Evolutionary conservation across 1,140 invertebrate genomes (phyloP), one percentile per base, ranked within the genome.

Genomic region (Heliconius hermathena): DNA sequence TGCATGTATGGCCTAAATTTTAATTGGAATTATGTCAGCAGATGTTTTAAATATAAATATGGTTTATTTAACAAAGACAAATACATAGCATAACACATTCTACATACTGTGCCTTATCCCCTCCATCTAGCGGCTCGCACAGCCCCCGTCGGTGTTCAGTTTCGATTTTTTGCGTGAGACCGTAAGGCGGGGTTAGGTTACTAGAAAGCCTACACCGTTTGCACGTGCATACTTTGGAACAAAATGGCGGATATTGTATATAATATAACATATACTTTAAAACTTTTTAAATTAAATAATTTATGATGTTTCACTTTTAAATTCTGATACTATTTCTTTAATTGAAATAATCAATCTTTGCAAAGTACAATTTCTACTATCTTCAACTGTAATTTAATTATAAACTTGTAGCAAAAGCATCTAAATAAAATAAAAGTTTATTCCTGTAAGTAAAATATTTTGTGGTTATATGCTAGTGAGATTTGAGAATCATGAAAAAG

Each of bases 171-270:
- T 91, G 88, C 87, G 89, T 85, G 87, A 87, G 85, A 86, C 83
- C 84, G 87, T 84, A 82, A 86, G 89, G 89, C 88, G 91, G 89
- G 88, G 86, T 91, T 88, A 85, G 87, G 90, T 91, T 91, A 88
- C 89, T 84, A 91, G 91, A 93, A 93, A 93, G 86, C 87, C 86
- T 91, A 93, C 89, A 92, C 91, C 91, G 81, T 84, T 86, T 91
- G 91, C 92, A 93, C 92, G 91, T 93, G 92, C 87, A 87, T 75
- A 75, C 79, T 79, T 82, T 84, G 85, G 83, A 75, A 82, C 85
- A 91, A 90, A 84, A 93, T 93, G 89, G 89, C 90, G 79, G 87
- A 82, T 80, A 70, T 78, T 66, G 26, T 66, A 66, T 66, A 66
- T 66, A 29, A 66, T 66, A 29, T 66, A 4, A 66, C 29, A 66